Conservation (phyloP, 1,140 invertebrate genomes). For the Lepidurus apus region DNA sequence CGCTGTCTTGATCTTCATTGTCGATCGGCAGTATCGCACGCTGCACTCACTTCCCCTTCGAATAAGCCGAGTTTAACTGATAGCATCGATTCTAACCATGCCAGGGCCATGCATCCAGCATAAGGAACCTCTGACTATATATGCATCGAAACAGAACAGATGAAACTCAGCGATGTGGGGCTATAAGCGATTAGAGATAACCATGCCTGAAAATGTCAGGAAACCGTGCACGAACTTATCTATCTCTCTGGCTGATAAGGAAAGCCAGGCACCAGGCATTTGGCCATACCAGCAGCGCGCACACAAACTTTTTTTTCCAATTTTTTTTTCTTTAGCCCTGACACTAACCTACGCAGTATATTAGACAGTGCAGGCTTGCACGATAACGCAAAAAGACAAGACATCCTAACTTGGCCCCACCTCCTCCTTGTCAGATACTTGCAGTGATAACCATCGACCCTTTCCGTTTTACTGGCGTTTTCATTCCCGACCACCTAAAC, state of each 20-base stretch:
- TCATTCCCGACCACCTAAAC: constrained; percentile 13
- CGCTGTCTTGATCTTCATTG: constrained; percentile 19
- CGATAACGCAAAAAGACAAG: constrained; percentile 16
- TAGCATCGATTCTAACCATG: constrained; percentile 14
- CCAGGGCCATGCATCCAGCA: neutral
- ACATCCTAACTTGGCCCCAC: neutral
- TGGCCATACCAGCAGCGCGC: neutral
- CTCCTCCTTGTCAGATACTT: constrained; percentile 1
- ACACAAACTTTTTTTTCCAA: neutral
- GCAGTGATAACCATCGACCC: constrained; percentile 15
- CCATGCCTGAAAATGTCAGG: constrained; percentile 21
- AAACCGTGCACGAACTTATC: constrained; percentile 21
- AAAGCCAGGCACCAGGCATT: constrained; percentile 9
- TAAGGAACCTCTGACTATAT: constrained; percentile 18
- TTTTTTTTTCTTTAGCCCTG: neutral
- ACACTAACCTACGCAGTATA: constrained; percentile 21
- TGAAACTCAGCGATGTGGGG: constrained; percentile 13
- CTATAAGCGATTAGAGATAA: constrained; percentile 19
- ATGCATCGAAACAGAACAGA: constrained; percentile 21
- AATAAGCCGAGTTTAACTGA: constrained; percentile 19
- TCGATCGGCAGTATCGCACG: constrained; percentile 13
- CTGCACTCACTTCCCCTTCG: constrained; percentile 20
- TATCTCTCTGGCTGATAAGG: constrained; percentile 4
- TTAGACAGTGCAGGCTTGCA: constrained; percentile 11
- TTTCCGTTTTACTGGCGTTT: neutral